phyloP scores from a whole-genome alignment of 1,140 invertebrate genomes.

The Leptoteleia sp. region DNA sequence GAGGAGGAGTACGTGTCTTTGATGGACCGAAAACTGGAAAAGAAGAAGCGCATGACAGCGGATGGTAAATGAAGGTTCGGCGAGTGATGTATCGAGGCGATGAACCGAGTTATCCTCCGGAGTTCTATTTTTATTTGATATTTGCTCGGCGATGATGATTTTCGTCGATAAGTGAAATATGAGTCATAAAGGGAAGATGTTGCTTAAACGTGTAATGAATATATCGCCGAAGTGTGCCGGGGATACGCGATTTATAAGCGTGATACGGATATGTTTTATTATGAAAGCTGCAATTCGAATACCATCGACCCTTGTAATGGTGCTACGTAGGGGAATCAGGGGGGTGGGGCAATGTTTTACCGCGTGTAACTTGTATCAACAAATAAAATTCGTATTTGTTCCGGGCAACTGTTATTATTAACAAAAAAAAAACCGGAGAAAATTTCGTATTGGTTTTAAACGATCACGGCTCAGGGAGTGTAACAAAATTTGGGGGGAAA shows the following conservation, averaged over 20 bases:
- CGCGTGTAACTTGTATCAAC: too few relatives aligned
- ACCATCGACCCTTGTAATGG: conserved; percentile 12
- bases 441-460: too few relatives aligned
- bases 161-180: conserved; percentile 45
- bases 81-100: conserved; percentile 32
- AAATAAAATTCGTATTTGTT: too few relatives aligned
- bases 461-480: too few relatives aligned
- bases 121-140: conserved; percentile 46
- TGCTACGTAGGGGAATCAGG: too few relatives aligned
- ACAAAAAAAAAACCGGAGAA: too few relatives aligned
- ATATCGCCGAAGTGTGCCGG: conserved; percentile 9
- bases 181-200: conserved; percentile 29
- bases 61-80: conserved; percentile 34
- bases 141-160: conserved; percentile 32
- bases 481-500: too few relatives aligned
- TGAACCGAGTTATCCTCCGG: conserved; percentile 18
- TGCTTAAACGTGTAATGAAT: conserved; percentile 46
- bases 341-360: neutral
- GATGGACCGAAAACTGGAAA: conserved; percentile 21
- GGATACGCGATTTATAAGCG: conserved; percentile 30
- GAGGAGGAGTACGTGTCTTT: conserved; percentile 6
- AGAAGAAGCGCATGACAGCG: conserved; percentile 25
- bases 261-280: conserved; percentile 20
- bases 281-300: conserved; percentile 25
- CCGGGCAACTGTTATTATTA: neutral